phyloP scores from a whole-genome alignment of 1,140 invertebrate species.

The Aphaenogaster ashmeadi region DNA sequence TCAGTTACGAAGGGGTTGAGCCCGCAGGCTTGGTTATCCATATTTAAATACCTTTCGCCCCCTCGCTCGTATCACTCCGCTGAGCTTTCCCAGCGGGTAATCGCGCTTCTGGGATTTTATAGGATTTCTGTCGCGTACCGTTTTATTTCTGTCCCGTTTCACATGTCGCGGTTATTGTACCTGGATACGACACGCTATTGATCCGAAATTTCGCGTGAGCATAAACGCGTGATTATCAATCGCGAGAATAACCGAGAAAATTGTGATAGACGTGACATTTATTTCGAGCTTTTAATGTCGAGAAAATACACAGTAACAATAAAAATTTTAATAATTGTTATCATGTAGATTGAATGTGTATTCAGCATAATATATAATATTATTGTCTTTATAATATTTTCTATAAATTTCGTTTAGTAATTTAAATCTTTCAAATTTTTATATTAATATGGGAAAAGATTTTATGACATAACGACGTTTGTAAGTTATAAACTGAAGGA shows the following conservation, averaged over 20 bases:
- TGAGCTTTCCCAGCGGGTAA: constrained; percentile 60
- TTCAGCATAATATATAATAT: neutral
- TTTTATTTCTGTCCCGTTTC: constrained; percentile 43
- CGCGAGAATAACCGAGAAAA: neutral
- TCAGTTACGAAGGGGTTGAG: constrained; percentile 59
- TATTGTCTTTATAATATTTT: constrained; percentile 4
- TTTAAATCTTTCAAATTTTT: neutral
- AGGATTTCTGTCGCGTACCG: constrained; percentile 53
- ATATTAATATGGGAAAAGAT: neutral
- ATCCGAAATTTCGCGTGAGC: constrained; percentile 12
- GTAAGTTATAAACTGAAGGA: neutral
- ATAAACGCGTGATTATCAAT: neutral
- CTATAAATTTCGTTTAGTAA: neutral
- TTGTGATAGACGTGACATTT: neutral
- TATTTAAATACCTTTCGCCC: constrained; percentile 67
- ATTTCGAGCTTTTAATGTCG: constrained; percentile 9
- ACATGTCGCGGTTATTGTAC: constrained; percentile 45
- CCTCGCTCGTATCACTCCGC: constrained; percentile 41
- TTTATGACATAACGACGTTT: neutral
- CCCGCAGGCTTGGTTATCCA: constrained; percentile 48
- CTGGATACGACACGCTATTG: constrained; percentile 29
- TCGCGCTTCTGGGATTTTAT: constrained; percentile 58
- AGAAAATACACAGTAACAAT: neutral
- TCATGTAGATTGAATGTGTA: neutral
- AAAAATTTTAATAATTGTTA: constrained; percentile 3